phyloP scores from a whole-genome alignment of 2,113 vertebrate species.

The Phalacrocorax carbo region DNA sequence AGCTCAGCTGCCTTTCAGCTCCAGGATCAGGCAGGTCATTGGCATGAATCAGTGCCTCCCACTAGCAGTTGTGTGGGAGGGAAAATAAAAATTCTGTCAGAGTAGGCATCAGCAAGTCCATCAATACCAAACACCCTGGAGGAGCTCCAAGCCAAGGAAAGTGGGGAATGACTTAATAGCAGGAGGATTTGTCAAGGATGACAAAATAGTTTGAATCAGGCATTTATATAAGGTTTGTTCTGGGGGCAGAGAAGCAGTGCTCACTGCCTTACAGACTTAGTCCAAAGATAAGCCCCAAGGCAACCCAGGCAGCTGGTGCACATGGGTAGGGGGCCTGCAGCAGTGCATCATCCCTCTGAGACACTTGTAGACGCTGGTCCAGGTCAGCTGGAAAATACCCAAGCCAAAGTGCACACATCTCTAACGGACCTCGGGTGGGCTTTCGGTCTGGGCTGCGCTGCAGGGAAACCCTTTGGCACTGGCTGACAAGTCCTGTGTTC shows the following conservation, averaged over 20 bases:
- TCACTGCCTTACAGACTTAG: neutral
- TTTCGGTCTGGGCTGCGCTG: neutral
- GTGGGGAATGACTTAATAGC: neutral
- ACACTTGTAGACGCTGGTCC: neutral
- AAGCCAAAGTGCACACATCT: neutral
- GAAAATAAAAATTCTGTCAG: neutral
- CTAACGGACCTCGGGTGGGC: neutral
- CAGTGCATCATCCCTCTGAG: neutral
- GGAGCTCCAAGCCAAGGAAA: neutral
- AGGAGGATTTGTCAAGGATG: neutral
- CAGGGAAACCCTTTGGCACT: neutral
- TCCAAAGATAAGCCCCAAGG: neutral
- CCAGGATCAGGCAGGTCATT: neutral
- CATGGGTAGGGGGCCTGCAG: neutral
- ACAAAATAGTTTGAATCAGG: neutral
- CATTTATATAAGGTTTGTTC: neutral
- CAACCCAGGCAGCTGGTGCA: neutral
- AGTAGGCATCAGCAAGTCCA: neutral
- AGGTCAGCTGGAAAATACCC: neutral
- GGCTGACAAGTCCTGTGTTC: neutral
- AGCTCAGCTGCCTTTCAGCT: neutral
- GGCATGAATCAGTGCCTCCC: slow-evolving; percentile 45
- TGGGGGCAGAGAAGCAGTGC: neutral
- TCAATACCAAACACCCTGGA: neutral
- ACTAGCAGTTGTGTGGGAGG: neutral